Conservation (phyloP, 2,113 vertebrate genomes). For the Pica pica region DNA sequence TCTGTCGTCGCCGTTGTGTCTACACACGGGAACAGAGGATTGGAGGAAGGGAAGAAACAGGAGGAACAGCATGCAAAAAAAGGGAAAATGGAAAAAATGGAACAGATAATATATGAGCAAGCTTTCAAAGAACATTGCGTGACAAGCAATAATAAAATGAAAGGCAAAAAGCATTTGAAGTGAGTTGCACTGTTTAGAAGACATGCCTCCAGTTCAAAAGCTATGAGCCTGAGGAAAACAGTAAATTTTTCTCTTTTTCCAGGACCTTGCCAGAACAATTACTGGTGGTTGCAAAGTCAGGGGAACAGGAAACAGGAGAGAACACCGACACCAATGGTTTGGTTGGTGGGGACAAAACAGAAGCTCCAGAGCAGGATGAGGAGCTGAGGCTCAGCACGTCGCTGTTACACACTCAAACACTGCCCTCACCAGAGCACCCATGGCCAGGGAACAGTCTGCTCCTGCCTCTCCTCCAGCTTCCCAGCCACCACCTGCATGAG, state of each 20-base stretch:
- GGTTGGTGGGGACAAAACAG: slow-evolving; percentile 9
- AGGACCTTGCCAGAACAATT: slow-evolving; percentile 57
- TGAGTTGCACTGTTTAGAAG: slow-evolving; percentile 83
- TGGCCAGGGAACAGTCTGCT: neutral
- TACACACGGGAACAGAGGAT: slow-evolving; percentile 86
- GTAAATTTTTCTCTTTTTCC: slow-evolving; percentile 60
- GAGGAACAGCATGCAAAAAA: slow-evolving; percentile 88
- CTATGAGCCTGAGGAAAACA: slow-evolving; percentile 76
- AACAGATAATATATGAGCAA: slow-evolving; percentile 88
- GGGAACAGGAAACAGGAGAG: slow-evolving; percentile 64
- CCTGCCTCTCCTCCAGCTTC: neutral
- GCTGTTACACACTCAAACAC: slow-evolving; percentile 60
- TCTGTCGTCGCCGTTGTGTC: slow-evolving; percentile 85
- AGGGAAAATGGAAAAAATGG: slow-evolving; percentile 87
- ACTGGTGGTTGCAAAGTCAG: slow-evolving; percentile 55
- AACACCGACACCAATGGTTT: slow-evolving; percentile 52
- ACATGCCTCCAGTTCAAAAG: slow-evolving; percentile 80
- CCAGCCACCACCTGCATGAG: accelerated
- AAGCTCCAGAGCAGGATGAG: slow-evolving; percentile 48
- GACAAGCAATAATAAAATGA: slow-evolving; percentile 84
- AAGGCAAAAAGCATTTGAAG: slow-evolving; percentile 83
- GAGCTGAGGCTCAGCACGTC: neutral
- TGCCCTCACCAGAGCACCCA: slow-evolving; percentile 22
- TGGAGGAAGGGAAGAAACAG: slow-evolving; percentile 86
- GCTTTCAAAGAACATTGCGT: slow-evolving; percentile 82